These are phyloP conservation scores for Acanthaster planci DNA, from an alignment of 35 echinoderm and acorn worm genomes.

Conservation along the genomic window DNA sequence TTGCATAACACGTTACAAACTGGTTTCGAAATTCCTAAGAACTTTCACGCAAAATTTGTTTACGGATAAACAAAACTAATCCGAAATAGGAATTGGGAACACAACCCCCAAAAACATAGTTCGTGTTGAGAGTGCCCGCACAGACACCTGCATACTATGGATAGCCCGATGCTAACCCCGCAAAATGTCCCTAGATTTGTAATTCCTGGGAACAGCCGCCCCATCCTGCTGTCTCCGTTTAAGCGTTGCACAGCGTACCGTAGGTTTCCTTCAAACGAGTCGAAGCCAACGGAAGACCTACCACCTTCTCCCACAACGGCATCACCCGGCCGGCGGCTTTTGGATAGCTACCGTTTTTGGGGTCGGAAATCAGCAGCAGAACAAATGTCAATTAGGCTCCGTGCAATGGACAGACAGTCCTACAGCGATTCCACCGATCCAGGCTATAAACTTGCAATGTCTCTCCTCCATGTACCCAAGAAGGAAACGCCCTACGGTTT, in stretches of 20 bases:
- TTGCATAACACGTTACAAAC: no score
- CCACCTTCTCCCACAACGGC: neutral
- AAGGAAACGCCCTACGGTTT: slow-evolving; percentile 60
- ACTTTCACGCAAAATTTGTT: no score
- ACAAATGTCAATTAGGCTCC: neutral
- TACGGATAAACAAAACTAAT: no score
- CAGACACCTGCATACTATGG: no score
- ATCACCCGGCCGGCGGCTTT: neutral
- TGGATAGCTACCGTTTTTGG: slow-evolving; percentile 22
- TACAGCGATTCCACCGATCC: slow-evolving; percentile 45
- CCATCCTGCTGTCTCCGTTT: neutral
- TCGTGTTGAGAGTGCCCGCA: no score
- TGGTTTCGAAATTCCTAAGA: no score
- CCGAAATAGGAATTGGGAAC: no score
- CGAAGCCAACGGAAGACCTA: neutral
- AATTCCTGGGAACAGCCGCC: neutral
- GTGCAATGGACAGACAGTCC: neutral
- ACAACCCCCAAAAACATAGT: no score
- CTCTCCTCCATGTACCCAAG: slow-evolving; percentile 39
- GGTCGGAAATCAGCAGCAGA: neutral
- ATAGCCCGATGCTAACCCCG: no score
- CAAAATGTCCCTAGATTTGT: slow-evolving; percentile 41
- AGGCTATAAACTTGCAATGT: slow-evolving; percentile 41
- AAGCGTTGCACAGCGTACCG: neutral
- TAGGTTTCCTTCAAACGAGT: neutral